Base-by-base conservation (phyloP, 1,140 invertebrate species). In the Oppia nitens region DNA sequence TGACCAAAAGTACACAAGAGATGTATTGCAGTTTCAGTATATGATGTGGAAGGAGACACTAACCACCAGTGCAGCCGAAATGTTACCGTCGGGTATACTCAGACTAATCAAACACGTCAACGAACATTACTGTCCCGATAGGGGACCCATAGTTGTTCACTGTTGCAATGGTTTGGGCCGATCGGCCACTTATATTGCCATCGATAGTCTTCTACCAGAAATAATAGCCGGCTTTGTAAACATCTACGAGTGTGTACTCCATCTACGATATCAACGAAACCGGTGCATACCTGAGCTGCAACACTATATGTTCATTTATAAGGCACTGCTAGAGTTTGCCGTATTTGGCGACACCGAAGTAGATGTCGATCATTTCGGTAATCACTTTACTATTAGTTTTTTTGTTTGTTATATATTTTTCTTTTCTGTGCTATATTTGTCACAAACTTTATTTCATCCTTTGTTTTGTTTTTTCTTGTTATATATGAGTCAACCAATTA, bases 281-380 rank as follows among this genome's bases (percentile, higher is more conserved):
- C 90, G 90, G 71, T 76, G 94, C 58, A 90, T 95, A 40, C 90
- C 94, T 71, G 91, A 87, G 25, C 71, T 93, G 79, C 94, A 95
- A 79, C 92, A 97, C 76, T 97, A 96, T 72, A 87, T 96, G 62
- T 98, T 97, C 74, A 84, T 97, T 60, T 96, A 97, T 72, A 84
- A 88, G 52, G 86, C 91, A 50, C 71, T 97, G 20, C 83, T 96
- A 71, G 93, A 98, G 71, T 85, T 85, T 71, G 82, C 87, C 11
- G 83, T 90, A 63, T 95, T 91, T 75, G 90, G 90, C 2, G 87
- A 93, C 70, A 96, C 92, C 0, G 90, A 94, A 74, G 81, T 92
- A 55, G 74, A 77, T 29, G 79, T 82, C 0, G 72, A 76, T 11
- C 76, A 82, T 57, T 75, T 93, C 48, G 84, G 84, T 70, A 67